A percentile compares a stretch with the other conserved stretches of the same genome.
phyloP scores from a whole-genome alignment of 1,140 invertebrate genomes.

The Philotrypesis tridentata region DNA sequence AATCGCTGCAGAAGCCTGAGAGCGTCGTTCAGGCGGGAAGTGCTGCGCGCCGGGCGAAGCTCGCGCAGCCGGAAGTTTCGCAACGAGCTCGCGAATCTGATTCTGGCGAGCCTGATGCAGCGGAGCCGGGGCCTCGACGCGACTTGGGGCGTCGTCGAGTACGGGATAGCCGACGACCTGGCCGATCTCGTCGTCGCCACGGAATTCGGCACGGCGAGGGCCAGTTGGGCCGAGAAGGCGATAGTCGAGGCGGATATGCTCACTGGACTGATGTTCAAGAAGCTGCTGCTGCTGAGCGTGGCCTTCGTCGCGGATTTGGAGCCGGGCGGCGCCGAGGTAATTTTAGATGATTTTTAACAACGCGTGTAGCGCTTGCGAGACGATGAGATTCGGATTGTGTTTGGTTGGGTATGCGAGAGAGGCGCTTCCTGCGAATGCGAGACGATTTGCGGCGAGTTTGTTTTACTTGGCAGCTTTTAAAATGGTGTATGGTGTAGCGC shows the following conservation, averaged over 20 bases:
- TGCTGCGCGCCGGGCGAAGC: constrained; percentile 42
- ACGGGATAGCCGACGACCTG: constrained; percentile 59
- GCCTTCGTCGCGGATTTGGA: neutral
- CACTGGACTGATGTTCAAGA: constrained; percentile 55
- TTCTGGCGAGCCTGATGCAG: constrained; percentile 56
- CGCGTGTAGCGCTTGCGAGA: too few relatives aligned
- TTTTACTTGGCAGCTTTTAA: too few relatives aligned
- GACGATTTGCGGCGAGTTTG: too few relatives aligned
- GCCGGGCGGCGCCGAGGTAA: neutral
- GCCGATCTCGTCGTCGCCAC: constrained; percentile 49
- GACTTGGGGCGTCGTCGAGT: constrained; percentile 58
- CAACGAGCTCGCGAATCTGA: constrained; percentile 62
- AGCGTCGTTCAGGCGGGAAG: constrained; percentile 56
- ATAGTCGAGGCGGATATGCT: constrained; percentile 51
- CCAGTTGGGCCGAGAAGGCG: constrained; percentile 53
- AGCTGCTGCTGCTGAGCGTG: constrained; percentile 56
- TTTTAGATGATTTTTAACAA: neutral
- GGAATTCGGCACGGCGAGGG: constrained; percentile 47
- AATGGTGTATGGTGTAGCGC: too few relatives aligned
- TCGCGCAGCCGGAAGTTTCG: constrained; percentile 53
- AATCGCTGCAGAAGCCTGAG: constrained; percentile 60
- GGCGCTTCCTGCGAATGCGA: too few relatives aligned
- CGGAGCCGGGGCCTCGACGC: constrained; percentile 38
- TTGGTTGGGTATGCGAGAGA: too few relatives aligned
- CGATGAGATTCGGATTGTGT: too few relatives aligned